A percentile compares a stretch with the other conserved stretches of the same genome.
Evolutionary conservation across 2,797 vertebrate genomes (phyloP).

Genomic region (Synaphobranchus kaupii): DNA sequence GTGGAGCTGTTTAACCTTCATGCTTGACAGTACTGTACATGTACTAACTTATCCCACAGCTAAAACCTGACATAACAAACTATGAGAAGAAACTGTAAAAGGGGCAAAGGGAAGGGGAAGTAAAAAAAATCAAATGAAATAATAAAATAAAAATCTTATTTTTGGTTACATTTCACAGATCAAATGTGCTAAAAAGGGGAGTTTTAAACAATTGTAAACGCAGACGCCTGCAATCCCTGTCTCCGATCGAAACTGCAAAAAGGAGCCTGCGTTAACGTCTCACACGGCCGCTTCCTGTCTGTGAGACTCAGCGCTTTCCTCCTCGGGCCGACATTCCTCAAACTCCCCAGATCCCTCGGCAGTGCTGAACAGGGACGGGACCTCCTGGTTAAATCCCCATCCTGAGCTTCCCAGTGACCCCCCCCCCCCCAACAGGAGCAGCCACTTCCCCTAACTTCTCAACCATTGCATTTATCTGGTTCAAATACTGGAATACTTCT

Average conservation of each 20-base stretch:
- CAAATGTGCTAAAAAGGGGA: not conserved
- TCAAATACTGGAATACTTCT: not conserved
- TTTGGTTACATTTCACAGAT: too few relatives aligned
- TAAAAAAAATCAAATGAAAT: not conserved
- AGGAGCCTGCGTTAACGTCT: not conserved
- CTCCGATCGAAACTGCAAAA: not conserved
- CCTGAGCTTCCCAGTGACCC: not conserved
- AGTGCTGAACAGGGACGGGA: conserved; percentile 22
- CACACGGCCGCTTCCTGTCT: conserved; percentile 22
- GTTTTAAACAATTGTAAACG: not conserved
- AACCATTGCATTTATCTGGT: not conserved
- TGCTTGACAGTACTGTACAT: not conserved
- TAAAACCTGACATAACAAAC: not conserved
- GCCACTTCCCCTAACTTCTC: not conserved
- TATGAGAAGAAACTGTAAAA: not conserved
- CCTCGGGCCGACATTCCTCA: conserved; percentile 38
- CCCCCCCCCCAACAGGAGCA: not conserved
- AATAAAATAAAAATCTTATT: too few relatives aligned
- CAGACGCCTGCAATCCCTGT: not conserved
- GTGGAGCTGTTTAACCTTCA: not conserved
- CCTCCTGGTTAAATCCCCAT: not conserved
- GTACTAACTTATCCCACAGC: not conserved
- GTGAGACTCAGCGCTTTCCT: conserved; percentile 14
- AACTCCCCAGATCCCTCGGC: conserved; percentile 36
- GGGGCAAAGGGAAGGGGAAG: not conserved